phyloP scores from a whole-genome alignment of 2,797 vertebrate species.

The Threskiornis aethiopicus region DNA sequence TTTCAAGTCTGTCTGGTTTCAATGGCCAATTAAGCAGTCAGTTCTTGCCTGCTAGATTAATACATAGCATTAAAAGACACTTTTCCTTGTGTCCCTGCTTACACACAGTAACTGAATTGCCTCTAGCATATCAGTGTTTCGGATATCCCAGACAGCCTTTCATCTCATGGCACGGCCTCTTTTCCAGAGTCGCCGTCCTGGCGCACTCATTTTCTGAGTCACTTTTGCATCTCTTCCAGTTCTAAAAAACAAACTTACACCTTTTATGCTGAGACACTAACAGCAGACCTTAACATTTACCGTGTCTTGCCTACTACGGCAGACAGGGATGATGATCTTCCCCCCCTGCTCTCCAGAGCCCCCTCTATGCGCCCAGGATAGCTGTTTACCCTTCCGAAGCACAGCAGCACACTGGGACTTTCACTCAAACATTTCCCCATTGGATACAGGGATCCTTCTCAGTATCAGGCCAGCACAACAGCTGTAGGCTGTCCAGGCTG shows the following conservation, averaged over 20 bases:
- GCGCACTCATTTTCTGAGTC: background rate
- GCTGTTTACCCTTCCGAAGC: background rate
- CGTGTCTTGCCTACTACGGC: rapidly evolving
- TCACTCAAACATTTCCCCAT: background rate
- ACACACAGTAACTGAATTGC: background rate
- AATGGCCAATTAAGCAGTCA: background rate
- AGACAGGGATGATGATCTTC: background rate
- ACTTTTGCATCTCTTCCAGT: background rate
- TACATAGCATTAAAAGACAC: background rate
- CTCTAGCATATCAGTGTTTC: background rate
- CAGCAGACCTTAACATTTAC: background rate
- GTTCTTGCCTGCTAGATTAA: background rate
- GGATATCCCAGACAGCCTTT: constrained; percentile 41
- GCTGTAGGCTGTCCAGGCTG: background rate
- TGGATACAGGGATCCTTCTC: background rate
- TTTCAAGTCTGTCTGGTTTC: constrained; percentile 43
- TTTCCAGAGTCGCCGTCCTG: constrained; percentile 23
- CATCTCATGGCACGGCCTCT: background rate
- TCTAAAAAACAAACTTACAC: background rate
- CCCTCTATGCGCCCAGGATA: rapidly evolving
- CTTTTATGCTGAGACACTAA: background rate
- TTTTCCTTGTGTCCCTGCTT: background rate
- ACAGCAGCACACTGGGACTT: background rate
- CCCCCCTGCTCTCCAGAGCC: background rate
- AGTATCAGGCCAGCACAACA: background rate